Evolutionary conservation across 1,140 invertebrate species (phyloP).

Genomic region (Steinernema feltiae): DNA sequence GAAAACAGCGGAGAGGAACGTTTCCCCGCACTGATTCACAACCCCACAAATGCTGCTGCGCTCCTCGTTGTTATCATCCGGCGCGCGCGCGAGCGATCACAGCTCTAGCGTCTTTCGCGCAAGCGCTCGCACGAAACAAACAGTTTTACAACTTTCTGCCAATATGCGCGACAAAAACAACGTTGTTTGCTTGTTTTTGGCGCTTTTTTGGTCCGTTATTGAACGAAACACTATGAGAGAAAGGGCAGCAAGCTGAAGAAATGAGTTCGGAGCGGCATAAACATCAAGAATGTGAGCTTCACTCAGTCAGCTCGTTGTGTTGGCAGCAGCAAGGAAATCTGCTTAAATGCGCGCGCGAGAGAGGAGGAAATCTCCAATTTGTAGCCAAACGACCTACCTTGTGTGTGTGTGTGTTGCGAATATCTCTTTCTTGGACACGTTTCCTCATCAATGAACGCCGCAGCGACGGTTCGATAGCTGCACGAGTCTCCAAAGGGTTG

Average conservation of each 20-base stretch:
- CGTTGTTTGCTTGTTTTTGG: neutral
- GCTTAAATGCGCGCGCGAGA: neutral
- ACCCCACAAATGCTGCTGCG: neutral
- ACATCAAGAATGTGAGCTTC: neutral
- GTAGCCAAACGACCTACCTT: neutral
- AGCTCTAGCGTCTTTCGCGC: neutral
- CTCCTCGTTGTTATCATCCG: neutral
- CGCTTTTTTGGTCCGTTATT: too few species aligned
- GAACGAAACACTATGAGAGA: neutral
- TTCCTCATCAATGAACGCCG: neutral
- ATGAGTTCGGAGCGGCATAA: neutral
- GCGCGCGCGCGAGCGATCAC: neutral
- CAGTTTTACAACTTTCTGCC: neutral
- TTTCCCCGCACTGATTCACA: constrained; percentile 12
- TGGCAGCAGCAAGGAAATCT: neutral
- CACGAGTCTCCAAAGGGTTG: neutral
- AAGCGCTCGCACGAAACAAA: neutral
- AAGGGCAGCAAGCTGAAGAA: neutral
- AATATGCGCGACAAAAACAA: neutral
- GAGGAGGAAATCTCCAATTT: neutral
- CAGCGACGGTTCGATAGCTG: neutral
- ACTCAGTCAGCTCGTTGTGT: too few species aligned
- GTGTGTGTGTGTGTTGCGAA: neutral
- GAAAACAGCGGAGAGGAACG: neutral
- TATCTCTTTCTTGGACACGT: neutral